Conservation (phyloP, 2,888 invertebrate genomes). For the Oscheius myriophilus region DNA sequence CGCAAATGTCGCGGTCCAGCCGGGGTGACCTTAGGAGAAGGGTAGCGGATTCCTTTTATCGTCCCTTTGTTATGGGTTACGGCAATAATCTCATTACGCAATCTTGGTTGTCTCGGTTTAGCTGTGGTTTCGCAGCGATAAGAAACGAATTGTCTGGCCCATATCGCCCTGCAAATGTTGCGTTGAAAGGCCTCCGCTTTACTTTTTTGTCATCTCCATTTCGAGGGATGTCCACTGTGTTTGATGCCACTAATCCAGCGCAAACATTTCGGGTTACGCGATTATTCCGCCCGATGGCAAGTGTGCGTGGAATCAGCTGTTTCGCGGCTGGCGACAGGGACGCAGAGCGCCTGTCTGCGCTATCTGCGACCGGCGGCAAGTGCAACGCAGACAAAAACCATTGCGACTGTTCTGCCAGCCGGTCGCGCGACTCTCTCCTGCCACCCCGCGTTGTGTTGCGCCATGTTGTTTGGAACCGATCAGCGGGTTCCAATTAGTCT, state of each 20-base stretch:
- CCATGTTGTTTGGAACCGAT: too few species aligned
- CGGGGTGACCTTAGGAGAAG: slow-evolving; percentile 10
- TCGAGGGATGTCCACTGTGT: background rate
- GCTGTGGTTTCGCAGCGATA: slow-evolving; percentile 5
- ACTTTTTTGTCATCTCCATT: background rate
- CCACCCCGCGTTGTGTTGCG: too few species aligned
- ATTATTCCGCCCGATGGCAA: slow-evolving; percentile 22
- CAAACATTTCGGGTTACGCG: slow-evolving; percentile 28
- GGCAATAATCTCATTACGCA: slow-evolving; percentile 13
- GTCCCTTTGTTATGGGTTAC: slow-evolving; percentile 2
- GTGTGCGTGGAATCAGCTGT: slow-evolving; percentile 25
- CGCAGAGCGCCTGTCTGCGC: slow-evolving; percentile 10
- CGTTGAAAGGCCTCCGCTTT: background rate
- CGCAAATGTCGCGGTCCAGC: too few species aligned
- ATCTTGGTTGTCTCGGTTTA: slow-evolving; percentile 16
- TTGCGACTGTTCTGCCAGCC: slow-evolving; percentile 14
- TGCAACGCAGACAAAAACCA: slow-evolving; percentile 12
- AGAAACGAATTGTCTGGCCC: slow-evolving; percentile 13
- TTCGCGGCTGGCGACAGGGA: slow-evolving; percentile 19
- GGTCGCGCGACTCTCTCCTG: too few species aligned
- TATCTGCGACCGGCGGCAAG: slow-evolving; percentile 6
- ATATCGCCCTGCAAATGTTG: slow-evolving; percentile 3
- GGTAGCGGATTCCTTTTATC: background rate
- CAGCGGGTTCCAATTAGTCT: too few species aligned
- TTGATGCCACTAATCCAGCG: slow-evolving; percentile 19